Evolutionary conservation across 1,140 invertebrate genomes (phyloP).

Genomic region (Oncopodura yosiiana): DNA sequence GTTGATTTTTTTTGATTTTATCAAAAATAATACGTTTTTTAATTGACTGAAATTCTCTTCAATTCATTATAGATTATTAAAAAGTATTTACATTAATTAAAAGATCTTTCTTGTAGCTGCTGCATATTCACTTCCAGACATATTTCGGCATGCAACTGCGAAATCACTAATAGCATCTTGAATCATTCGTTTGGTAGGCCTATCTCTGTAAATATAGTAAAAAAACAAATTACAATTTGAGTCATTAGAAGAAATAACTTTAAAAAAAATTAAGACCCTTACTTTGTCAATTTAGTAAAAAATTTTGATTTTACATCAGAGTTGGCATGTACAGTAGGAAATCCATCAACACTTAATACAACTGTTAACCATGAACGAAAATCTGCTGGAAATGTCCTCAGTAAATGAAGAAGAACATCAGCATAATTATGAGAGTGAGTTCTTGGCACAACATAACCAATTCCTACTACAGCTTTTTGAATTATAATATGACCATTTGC

Average conservation of each 20-base stretch:
- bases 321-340: conserved; percentile 25
- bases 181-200: conserved; percentile 27
- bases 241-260: background rate
- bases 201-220: conserved; percentile 24
- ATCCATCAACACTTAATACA: conserved; percentile 18
- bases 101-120: conserved; percentile 25
- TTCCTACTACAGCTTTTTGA: conserved; percentile 20
- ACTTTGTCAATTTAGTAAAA: conserved; percentile 30
- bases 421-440: conserved; percentile 16
- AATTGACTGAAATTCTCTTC: too few species aligned
- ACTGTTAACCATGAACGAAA: conserved; percentile 29
- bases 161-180: conserved; percentile 34
- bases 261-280: conserved; percentile 7
- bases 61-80: too few species aligned
- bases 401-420: conserved; percentile 15
- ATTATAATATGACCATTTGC: conserved; percentile 13
- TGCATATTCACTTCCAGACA: conserved; percentile 32
- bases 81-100: too few species aligned
- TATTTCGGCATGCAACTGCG: conserved; percentile 28
- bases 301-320: conserved; percentile 29
- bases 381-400: conserved; percentile 19
- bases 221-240: conserved; percentile 1
- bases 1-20: too few species aligned
- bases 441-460: conserved; percentile 28
- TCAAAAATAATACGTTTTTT: too few species aligned